A percentile compares a stretch with the other conserved stretches of the same genome.
Conservation (phyloP, 37 sponge, comb jelly and placozoan genomes). For the Haliclona indistincta region DNA sequence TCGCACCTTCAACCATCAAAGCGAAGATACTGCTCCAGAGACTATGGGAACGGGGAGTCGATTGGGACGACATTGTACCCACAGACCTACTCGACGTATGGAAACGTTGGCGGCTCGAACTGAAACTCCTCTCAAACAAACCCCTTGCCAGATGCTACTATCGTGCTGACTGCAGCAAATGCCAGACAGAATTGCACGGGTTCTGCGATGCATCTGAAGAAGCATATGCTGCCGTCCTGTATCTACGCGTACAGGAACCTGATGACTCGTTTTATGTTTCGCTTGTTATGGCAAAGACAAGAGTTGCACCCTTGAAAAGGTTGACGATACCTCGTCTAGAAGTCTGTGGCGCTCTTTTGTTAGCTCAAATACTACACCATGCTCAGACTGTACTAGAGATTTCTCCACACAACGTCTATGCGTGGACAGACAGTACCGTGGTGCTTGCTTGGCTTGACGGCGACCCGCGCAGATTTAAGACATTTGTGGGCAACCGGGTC, state of each 20-base stretch:
- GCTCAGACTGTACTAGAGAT: neutral
- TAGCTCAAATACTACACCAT: neutral
- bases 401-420: neutral
- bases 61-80: slow-evolving; percentile 17
- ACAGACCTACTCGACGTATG: neutral
- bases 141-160: slow-evolving; percentile 10
- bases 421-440: neutral
- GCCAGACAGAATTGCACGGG: slow-evolving; percentile 1
- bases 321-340: neutral
- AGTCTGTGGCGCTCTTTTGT: slow-evolving; percentile 6
- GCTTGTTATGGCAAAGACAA: slow-evolving; percentile 8
- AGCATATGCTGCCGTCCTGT: neutral
- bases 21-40: slow-evolving; percentile 22
- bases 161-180: neutral
- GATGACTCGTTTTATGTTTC: neutral
- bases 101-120: neutral
- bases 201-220: slow-evolving; percentile 22
- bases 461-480: neutral
- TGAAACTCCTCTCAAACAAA: neutral
- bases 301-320: slow-evolving; percentile 23
- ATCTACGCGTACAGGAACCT: neutral
- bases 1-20: slow-evolving; percentile 8
- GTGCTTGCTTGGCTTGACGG: neutral
- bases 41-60: slow-evolving; percentile 7
- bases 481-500: neutral